These are phyloP conservation scores for Onchidella celtica DNA, from an alignment of 2,888 invertebrate species.

Conservation along the genomic window DNA sequence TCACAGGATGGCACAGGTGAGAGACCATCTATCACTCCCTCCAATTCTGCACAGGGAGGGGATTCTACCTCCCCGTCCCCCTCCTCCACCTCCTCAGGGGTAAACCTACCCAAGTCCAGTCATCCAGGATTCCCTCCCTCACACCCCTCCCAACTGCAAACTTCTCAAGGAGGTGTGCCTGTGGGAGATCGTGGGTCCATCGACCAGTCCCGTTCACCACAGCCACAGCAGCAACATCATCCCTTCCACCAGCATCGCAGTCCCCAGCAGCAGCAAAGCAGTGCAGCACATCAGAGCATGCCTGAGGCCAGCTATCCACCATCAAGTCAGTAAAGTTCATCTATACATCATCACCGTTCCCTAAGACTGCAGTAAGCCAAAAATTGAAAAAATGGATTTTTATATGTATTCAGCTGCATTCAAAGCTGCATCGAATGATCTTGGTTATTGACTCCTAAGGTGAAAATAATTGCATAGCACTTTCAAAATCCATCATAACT, in stretches of 20 bases:
- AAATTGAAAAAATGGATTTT: no score
- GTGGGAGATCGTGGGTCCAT: neutral
- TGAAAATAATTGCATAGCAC: no score
- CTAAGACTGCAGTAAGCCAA: no score
- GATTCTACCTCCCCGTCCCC: slow-evolving; percentile 44
- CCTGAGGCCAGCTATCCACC: slow-evolving; percentile 31
- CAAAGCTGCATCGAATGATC: no score
- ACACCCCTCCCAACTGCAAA: slow-evolving; percentile 38
- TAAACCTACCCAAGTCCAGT: slow-evolving; percentile 21
- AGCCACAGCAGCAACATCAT: slow-evolving; percentile 47
- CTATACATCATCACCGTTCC: neutral
- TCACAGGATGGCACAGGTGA: slow-evolving; percentile 39
- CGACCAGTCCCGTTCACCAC: slow-evolving; percentile 68
- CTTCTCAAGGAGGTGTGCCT: neutral
- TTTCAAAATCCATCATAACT: no score
- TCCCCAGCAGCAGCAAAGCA: slow-evolving; percentile 26
- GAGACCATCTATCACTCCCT: slow-evolving; percentile 19
- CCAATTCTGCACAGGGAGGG: slow-evolving; percentile 33
- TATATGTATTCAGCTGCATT: no score
- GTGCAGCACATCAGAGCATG: slow-evolving; percentile 37
- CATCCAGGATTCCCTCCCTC: slow-evolving; percentile 22
- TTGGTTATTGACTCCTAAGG: no score
- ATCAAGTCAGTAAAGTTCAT: neutral
- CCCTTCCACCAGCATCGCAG: slow-evolving; percentile 6
- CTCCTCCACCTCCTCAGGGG: slow-evolving; percentile 24